phyloP scores from a whole-genome alignment of 2,113 vertebrate species.

The Chaetura pelagica region DNA sequence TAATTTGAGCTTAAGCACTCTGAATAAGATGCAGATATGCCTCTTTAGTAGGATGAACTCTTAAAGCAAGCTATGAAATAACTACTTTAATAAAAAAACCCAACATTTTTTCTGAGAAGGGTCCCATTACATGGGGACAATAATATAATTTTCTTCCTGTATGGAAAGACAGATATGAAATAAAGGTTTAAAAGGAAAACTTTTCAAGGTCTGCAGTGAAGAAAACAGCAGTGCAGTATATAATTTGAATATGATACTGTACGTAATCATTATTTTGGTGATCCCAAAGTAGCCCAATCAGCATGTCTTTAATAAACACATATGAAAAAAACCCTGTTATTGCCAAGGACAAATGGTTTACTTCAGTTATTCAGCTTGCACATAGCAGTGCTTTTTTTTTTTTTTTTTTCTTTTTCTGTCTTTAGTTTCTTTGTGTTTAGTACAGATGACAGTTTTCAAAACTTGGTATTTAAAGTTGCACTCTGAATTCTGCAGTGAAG shows the following conservation, averaged over 20 bases:
- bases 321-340: neutral
- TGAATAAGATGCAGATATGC: neutral
- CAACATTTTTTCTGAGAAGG: neutral
- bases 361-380: neutral
- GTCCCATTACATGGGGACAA: neutral
- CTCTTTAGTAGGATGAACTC: neutral
- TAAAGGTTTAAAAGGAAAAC: neutral
- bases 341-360: constrained; percentile 1
- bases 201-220: neutral
- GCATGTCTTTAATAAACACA: neutral
- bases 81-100: neutral
- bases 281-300: neutral
- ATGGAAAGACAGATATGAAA: neutral
- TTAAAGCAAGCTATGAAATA: neutral
- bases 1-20: neutral
- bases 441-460: neutral
- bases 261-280: constrained; percentile 4
- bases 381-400: neutral
- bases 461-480: neutral
- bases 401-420: neutral
- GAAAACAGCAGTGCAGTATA: neutral
- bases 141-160: neutral
- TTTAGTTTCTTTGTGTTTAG: neutral
- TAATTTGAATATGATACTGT: neutral
- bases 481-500: neutral